Percentiles rank a stretch among this genome's conserved stretches.
phyloP scores from a whole-genome alignment of 1,140 invertebrate genomes.

The Heliconius himera region DNA sequence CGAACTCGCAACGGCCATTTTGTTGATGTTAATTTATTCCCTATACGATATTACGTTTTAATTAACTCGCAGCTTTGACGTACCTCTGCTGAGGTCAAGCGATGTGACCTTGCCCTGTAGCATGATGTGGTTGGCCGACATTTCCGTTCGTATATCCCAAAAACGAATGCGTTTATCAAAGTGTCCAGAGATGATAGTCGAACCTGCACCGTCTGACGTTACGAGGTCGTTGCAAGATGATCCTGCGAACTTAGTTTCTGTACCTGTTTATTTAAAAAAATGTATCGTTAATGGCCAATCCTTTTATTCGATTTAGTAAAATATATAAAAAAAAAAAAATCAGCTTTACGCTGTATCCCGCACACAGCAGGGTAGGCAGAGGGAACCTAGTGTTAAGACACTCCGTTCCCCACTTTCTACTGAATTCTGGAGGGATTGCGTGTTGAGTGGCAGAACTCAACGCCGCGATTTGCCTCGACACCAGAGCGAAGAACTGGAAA shows the following conservation, averaged over 20 bases:
- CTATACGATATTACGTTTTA: conserved; percentile 33
- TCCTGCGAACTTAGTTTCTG: conserved; percentile 97
- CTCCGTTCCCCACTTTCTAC: too few relatives aligned
- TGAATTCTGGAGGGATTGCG: too few relatives aligned
- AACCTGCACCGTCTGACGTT: conserved; percentile 92
- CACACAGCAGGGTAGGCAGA: too few relatives aligned
- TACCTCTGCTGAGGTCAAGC: conserved; percentile 95
- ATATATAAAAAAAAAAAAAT: neutral
- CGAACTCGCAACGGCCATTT: conserved; percentile 49
- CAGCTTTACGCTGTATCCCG: too few relatives aligned
- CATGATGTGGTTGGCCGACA: conserved; percentile 90
- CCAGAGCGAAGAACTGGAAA: too few relatives aligned
- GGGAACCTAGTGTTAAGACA: too few relatives aligned
- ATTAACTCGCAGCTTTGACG: conserved; percentile 48
- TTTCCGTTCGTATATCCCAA: conserved; percentile 95
- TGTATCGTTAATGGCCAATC: too few relatives aligned
- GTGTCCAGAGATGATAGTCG: conserved; percentile 97
- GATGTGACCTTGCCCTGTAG: conserved; percentile 97
- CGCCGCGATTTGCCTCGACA: too few relatives aligned
- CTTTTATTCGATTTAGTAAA: neutral
- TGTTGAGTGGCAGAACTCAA: too few relatives aligned
- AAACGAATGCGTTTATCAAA: conserved; percentile 98
- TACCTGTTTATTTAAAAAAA: conserved; percentile 82
- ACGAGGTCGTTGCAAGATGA: conserved; percentile 98
- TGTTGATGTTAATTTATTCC: conserved; percentile 22